Conservation (phyloP, 2,888 invertebrate species). For the Cerceris rybyensis region DNA sequence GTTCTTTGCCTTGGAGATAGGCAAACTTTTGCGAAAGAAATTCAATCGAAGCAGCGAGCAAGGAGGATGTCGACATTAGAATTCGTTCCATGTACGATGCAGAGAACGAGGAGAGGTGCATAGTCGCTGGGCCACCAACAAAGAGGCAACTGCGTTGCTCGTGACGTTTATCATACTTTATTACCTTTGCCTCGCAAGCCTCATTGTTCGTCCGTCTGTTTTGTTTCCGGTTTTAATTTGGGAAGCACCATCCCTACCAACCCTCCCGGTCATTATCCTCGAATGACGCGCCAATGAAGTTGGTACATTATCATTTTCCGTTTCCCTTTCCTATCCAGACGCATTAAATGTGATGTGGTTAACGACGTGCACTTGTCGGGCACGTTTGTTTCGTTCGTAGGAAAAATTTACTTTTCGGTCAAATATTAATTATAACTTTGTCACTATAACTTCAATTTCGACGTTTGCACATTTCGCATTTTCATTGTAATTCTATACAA, state of each 20-base stretch:
- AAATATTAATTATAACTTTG: no score
- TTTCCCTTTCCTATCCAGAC: slow-evolving; percentile 56
- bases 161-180: slow-evolving; percentile 78
- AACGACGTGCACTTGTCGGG: background rate
- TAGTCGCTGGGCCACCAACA: slow-evolving; percentile 57
- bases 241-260: slow-evolving; percentile 46
- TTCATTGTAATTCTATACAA: no score
- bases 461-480: no score
- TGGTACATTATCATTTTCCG: slow-evolving; percentile 67
- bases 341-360: slow-evolving; percentile 48
- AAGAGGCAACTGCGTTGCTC: slow-evolving; percentile 67
- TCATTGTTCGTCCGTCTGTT: slow-evolving; percentile 76
- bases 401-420: background rate
- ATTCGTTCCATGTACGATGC: slow-evolving; percentile 55
- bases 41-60: slow-evolving; percentile 57
- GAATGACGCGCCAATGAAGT: slow-evolving; percentile 63
- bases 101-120: slow-evolving; percentile 48
- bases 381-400: background rate
- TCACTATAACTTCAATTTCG: no score
- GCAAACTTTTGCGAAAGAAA: slow-evolving; percentile 61
- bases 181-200: slow-evolving; percentile 71
- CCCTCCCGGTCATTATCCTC: slow-evolving; percentile 52
- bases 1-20: slow-evolving; percentile 37
- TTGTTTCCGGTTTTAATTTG: slow-evolving; percentile 76
- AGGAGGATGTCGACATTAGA: slow-evolving; percentile 58